phyloP scores from a whole-genome alignment of 1,140 invertebrate species.

The Oscheius sp. region DNA sequence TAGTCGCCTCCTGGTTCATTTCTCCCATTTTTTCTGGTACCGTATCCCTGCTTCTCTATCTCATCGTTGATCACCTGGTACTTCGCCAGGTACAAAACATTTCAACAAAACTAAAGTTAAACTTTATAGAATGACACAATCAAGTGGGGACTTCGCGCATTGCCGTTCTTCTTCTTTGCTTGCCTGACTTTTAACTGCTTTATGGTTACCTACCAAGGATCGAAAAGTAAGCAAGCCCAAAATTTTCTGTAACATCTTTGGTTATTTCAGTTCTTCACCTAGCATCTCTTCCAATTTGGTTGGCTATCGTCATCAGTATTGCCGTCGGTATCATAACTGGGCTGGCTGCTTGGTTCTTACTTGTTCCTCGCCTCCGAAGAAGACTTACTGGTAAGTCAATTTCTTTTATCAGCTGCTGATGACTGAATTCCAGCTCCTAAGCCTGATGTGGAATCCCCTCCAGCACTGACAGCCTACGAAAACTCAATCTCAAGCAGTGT shows the following conservation, averaged over 20 bases:
- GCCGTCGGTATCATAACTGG: conserved; percentile 29
- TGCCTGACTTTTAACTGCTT: conserved; percentile 87
- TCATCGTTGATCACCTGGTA: conserved; percentile 77
- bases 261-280: conserved; percentile 42
- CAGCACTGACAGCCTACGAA: not conserved
- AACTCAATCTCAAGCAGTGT: not conserved
- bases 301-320: conserved; percentile 42
- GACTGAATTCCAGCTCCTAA: not conserved
- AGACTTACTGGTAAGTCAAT: not conserved
- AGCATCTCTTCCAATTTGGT: conserved; percentile 41
- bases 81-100: conserved; percentile 60
- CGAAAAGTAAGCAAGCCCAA: conserved; percentile 67
- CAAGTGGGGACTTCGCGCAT: conserved; percentile 74
- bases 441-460: no score
- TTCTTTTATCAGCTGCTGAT: not conserved
- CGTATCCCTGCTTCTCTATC: conserved; percentile 77
- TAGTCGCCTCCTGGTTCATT: conserved; percentile 66
- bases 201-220: conserved; percentile 85
- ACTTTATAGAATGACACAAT: conserved; percentile 70
- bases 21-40: conserved; percentile 65
- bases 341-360: conserved; percentile 16
- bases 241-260: no score
- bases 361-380: not conserved
- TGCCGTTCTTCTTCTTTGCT: conserved; percentile 88
- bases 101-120: not conserved